These are phyloP conservation scores for Lottia gigantea DNA, from an alignment of 2,888 invertebrate species.

Conservation along the genomic window DNA sequence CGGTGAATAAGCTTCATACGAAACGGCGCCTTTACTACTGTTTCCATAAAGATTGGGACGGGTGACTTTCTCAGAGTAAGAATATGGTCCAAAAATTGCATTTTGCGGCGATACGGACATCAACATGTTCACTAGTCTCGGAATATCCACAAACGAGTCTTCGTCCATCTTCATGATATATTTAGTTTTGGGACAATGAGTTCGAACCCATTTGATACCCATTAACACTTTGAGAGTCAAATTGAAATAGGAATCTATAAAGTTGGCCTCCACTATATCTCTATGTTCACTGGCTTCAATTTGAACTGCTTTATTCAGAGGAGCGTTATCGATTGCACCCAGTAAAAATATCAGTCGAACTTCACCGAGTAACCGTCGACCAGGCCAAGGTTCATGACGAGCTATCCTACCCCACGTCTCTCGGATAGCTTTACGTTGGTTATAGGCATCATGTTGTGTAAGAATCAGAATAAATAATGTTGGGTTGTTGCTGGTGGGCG, in stretches of 20 bases:
- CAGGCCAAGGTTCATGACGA: not conserved
- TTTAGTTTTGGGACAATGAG: slow-evolving; percentile 2
- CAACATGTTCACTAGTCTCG: not conserved
- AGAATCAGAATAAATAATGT: not conserved
- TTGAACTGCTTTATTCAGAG: not conserved
- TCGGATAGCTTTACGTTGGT: not conserved
- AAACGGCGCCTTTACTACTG: not conserved
- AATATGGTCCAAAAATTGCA: not conserved
- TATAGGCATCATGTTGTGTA: not conserved
- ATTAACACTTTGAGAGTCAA: slow-evolving; percentile 11
- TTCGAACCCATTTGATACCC: slow-evolving; percentile 8
- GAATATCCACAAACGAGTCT: slow-evolving; percentile 1
- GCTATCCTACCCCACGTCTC: not conserved
- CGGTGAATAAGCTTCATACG: not conserved
- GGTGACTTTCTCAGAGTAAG: not conserved
- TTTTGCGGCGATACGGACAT: not conserved
- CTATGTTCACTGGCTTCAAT: not conserved
- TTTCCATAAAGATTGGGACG: too few species aligned
- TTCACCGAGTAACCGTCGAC: not conserved
- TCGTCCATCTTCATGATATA: slow-evolving; percentile 15
- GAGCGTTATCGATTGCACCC: not conserved
- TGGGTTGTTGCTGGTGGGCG: not conserved
- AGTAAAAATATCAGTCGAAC: not conserved
- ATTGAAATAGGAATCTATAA: slow-evolving; percentile 10
- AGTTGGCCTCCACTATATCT: slow-evolving; percentile 13